phyloP scores from a whole-genome alignment of 2,888 invertebrate genomes.

The Xylophagus ater region DNA sequence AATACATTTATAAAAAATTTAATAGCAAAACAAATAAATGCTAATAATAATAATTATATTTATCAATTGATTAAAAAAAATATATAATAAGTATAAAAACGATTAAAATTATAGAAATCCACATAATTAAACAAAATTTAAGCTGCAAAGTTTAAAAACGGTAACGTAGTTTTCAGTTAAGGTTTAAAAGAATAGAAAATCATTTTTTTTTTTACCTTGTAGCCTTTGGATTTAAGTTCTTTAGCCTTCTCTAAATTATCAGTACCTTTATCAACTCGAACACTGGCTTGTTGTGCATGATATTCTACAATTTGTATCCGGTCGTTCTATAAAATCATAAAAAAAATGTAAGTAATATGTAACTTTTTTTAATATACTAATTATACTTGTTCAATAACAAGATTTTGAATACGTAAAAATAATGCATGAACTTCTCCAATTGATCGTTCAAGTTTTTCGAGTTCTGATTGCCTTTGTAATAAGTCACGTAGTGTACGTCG shows the following conservation, averaged over 20 bases:
- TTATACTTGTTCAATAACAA: conserved; percentile 36
- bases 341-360: not conserved
- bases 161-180: no score
- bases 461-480: conserved; percentile 35
- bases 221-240: conserved; percentile 21
- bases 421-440: conserved; percentile 38
- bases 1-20: no score
- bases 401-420: conserved; percentile 36
- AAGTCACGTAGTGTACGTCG: conserved; percentile 33
- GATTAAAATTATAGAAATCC: no score
- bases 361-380: not conserved
- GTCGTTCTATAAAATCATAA: conserved; percentile 27
- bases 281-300: conserved; percentile 35
- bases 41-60: no score
- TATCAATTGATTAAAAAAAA: no score
- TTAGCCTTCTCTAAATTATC: conserved; percentile 26
- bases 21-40: no score
- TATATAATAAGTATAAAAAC: no score
- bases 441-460: conserved; percentile 36
- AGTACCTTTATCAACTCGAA: conserved; percentile 34
- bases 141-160: no score
- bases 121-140: no score
- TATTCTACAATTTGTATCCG: conserved; percentile 37
- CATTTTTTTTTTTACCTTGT: no score
- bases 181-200: no score